Percentiles rank a stretch among this genome's conserved stretches.
phyloP scores from a whole-genome alignment of 92 coral and sea anemone genomes.

The Pocillopora grandis region DNA sequence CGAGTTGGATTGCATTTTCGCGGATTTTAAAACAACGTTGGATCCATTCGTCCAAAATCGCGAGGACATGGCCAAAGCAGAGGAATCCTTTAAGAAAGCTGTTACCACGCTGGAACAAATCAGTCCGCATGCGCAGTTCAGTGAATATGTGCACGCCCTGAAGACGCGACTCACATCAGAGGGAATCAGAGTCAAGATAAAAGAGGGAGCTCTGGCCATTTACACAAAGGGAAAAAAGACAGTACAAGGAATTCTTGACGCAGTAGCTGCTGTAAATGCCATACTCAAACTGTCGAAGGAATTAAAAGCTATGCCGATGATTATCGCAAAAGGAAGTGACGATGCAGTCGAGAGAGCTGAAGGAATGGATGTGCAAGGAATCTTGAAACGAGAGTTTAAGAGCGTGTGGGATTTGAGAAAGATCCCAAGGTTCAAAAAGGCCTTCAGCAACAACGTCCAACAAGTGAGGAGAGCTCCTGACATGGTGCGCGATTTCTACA shows the following conservation, averaged over 20 bases:
- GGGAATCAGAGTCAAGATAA: slow-evolving; percentile 74
- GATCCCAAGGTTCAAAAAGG: slow-evolving; percentile 44
- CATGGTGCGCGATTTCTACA: slow-evolving; percentile 75
- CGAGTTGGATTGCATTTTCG: slow-evolving; percentile 71
- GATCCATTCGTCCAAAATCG: slow-evolving; percentile 78
- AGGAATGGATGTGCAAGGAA: slow-evolving; percentile 41
- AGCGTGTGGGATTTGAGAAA: slow-evolving; percentile 64
- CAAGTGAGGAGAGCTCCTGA: slow-evolving; percentile 66
- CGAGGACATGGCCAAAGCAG: slow-evolving; percentile 64
- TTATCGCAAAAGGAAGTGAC: slow-evolving; percentile 49
- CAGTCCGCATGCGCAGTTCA: slow-evolving; percentile 61
- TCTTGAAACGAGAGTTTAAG: slow-evolving; percentile 54
- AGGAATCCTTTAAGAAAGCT: slow-evolving; percentile 68
- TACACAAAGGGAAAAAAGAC: slow-evolving; percentile 56
- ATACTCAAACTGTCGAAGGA: slow-evolving; percentile 61
- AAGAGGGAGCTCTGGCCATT: slow-evolving; percentile 66
- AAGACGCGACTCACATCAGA: slow-evolving; percentile 64
- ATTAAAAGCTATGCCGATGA: slow-evolving; percentile 66
- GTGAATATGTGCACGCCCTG: slow-evolving; percentile 65
- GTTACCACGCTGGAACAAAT: slow-evolving; percentile 60
- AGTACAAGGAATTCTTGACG: slow-evolving; percentile 52
- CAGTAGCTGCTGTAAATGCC: slow-evolving; percentile 60
- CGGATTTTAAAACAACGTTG: slow-evolving; percentile 54
- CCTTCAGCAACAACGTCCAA: slow-evolving; percentile 57
- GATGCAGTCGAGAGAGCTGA: slow-evolving; percentile 58